Evolutionary conservation across 2,113 vertebrate species (phyloP).

Genomic region (Tachysurus vachellii): DNA sequence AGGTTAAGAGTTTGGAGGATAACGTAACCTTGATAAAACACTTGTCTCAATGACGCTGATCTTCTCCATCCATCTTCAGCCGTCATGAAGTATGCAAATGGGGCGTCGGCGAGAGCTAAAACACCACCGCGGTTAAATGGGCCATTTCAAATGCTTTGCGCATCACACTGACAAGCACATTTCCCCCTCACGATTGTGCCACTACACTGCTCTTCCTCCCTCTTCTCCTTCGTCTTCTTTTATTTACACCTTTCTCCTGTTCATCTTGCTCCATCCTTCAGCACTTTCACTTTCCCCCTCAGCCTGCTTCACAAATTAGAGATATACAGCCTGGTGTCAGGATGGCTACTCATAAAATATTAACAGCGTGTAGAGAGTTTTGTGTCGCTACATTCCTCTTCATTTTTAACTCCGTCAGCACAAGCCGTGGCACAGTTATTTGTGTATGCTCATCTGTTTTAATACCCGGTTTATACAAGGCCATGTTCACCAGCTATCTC

Average conservation of each 20-base stretch:
- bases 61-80: slow-evolving; percentile 90
- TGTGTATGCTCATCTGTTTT: slow-evolving; percentile 65
- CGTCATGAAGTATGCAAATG: slow-evolving; percentile 91
- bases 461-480: slow-evolving; percentile 47
- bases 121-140: slow-evolving; percentile 84
- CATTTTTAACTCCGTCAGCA: slow-evolving; percentile 72
- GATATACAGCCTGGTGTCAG: slow-evolving; percentile 67
- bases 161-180: slow-evolving; percentile 79
- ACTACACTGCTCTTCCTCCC: slow-evolving; percentile 48
- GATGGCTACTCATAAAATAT: slow-evolving; percentile 76
- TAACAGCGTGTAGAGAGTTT: slow-evolving; percentile 75
- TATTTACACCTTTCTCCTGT: slow-evolving; percentile 29
- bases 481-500: slow-evolving; percentile 43
- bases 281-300: slow-evolving; percentile 26
- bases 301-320: slow-evolving; percentile 67
- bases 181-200: slow-evolving; percentile 62
- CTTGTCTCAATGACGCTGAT: slow-evolving; percentile 87
- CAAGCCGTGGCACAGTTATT: slow-evolving; percentile 64
- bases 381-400: slow-evolving; percentile 70
- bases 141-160: slow-evolving; percentile 80
- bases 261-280: slow-evolving; percentile 31
- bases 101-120: slow-evolving; percentile 73
- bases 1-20: slow-evolving; percentile 79
- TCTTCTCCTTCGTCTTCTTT: slow-evolving; percentile 39
- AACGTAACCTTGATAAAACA: slow-evolving; percentile 92